Conservation (phyloP, 2,113 vertebrate species). For the Sinocyclocheilus anophthalmus region DNA sequence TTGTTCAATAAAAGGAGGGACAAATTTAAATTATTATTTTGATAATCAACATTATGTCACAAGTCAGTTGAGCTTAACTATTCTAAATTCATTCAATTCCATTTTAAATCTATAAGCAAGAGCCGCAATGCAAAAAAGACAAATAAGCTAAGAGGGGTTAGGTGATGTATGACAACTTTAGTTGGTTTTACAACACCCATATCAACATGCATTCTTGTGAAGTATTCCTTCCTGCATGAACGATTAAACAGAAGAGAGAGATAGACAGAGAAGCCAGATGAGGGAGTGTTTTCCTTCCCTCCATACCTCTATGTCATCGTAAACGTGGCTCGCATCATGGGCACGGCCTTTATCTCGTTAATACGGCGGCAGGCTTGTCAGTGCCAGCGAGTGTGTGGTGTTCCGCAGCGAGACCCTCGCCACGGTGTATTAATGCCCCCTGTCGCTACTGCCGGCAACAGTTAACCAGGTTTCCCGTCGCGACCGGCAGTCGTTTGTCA, state of each 20-base stretch:
- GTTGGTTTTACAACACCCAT: conserved; percentile 25
- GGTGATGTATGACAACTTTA: conserved; percentile 29
- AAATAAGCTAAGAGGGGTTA: background rate
- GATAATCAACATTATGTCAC: background rate
- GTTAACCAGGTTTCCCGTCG: conserved; percentile 52
- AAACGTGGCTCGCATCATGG: conserved; percentile 47
- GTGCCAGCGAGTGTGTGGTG: conserved; percentile 40
- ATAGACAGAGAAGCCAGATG: conserved; percentile 22
- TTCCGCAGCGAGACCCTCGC: conserved; percentile 50
- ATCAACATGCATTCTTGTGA: background rate
- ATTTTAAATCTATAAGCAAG: background rate
- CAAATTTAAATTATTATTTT: background rate
- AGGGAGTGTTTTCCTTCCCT: background rate
- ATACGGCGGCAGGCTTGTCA: conserved; percentile 54
- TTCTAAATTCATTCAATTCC: no score
- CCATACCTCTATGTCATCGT: conserved; percentile 38
- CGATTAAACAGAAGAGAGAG: background rate
- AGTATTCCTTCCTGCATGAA: conserved; percentile 17
- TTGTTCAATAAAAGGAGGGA: background rate
- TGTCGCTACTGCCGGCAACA: conserved; percentile 40
- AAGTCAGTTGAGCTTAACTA: background rate
- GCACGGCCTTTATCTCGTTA: conserved; percentile 59
- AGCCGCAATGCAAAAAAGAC: background rate
- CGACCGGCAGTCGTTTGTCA: conserved; percentile 57
- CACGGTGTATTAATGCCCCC: conserved; percentile 61